Conservation (phyloP, 2,888 invertebrate genomes). For the Orthosia cruda region DNA sequence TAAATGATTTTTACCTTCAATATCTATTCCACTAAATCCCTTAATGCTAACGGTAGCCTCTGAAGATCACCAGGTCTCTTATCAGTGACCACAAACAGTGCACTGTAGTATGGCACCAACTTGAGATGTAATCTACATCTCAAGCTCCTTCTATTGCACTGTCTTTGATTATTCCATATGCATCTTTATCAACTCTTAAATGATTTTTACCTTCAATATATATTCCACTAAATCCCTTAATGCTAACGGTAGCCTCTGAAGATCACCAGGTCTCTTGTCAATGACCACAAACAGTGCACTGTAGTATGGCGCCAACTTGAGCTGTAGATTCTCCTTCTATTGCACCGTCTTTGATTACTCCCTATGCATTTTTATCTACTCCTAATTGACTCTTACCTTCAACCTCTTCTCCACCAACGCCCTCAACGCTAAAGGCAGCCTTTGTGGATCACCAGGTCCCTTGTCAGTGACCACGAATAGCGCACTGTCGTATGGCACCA, state of each 20-base stretch:
- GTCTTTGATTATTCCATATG: conserved; percentile 82
- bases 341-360: too few species aligned
- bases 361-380: not conserved
- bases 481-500: conserved; percentile 93
- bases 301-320: conserved; percentile 92
- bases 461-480: conserved; percentile 92
- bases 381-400: conserved; percentile 73
- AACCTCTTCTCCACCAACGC: conserved; percentile 87
- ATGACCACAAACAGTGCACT: conserved; percentile 93
- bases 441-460: conserved; percentile 89
- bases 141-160: too few species aligned
- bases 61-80: conserved; percentile 90
- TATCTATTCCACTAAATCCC: conserved; percentile 86
- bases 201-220: too few species aligned
- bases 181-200: too few species aligned
- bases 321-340: conserved; percentile 80
- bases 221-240: conserved; percentile 86
- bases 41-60: conserved; percentile 82
- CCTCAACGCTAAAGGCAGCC: conserved; percentile 83
- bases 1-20: conserved; percentile 77
- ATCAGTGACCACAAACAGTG: conserved; percentile 92
- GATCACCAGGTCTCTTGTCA: conserved; percentile 90
- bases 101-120: conserved; percentile 84
- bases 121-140: too few species aligned
- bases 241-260: conserved; percentile 82